Base-by-base conservation (phyloP, 1,140 invertebrate species). In the Meloidogyne floridensis region DNA sequence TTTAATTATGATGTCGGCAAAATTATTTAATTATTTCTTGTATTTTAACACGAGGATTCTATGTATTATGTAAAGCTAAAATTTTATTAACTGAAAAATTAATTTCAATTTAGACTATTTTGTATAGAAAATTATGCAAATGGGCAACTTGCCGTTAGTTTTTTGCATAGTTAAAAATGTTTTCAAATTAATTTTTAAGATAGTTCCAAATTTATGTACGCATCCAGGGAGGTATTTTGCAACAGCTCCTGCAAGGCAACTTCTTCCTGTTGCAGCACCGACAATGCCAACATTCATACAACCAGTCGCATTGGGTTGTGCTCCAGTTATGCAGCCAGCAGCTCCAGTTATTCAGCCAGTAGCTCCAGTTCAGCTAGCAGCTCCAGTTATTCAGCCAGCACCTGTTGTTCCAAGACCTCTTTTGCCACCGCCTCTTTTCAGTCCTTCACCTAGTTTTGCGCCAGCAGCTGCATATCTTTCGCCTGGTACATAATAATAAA, bases 181-280 rank as follows among this genome's bases (percentile, higher is more conserved):
- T 18, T 10, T 3, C 9, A 1, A 32, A 32, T 59, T 53, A 10
- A 77, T 65, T 70, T 9, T 75, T 75, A 7, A n/a, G 73, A 15
- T 75, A n/a, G 51, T 6, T 3, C 59, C 43, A 71, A 51, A 32
- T 47, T 42, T 51, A 8, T 78, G 77, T 71, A n/a, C 59, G 10
- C 56, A 65, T 20, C 77, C 77, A 47, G 59, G 59, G 42, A 42
- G 59, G 10, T 78, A 78, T 65, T 78, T 78, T 71, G 77, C 51
- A 20, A 32, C 13, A 11, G 77, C 77, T 32, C 77, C 77, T 18
- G 18, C 59, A 2, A 71, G 18, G 5, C 53, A 43, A 5, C 43
- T 70, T 9, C 18, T 47, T 42, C 32, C 76, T 15, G 2, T 77
- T 54, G 54, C 75, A 15, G 13, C 51, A 7, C 76, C 53, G 43